Evolutionary conservation across 92 coral and sea anemone species (phyloP), one percentile per base, ranked within the genome.

Genomic region (Plumapathes pennacea): DNA sequence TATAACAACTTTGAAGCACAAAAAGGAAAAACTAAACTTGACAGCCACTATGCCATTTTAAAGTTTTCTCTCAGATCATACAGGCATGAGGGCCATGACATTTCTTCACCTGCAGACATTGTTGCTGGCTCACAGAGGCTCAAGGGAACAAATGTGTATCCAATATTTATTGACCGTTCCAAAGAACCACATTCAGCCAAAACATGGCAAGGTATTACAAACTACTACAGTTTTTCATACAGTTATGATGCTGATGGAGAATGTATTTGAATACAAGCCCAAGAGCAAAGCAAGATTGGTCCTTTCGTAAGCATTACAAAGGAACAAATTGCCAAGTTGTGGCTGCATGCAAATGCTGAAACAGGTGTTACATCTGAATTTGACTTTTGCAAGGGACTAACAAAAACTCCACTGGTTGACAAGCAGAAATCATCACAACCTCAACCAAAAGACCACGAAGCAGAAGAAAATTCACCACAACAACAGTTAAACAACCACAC

Each of bases 1-100:
- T 77, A 57, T 43, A 15, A 7, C 8, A 56, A 45, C 44, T 71
- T 71, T 34, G 85, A 79, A 33, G 53, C 85, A 10, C 85, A 79
- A 44, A 79, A 71, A 48, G 75, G 85, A 17, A 71, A 78, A 59
- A 78, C 85, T 6, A 54, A 55, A 17, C 50, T 71, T 38, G 85
- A 78, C 25, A 21, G 73, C 22, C 85, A 78, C 42, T 71, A 60
- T 32, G 80, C 80, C 3, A 58, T 51, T 2, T 33, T 76, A 7
- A 76, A 76, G 46, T 76, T 76, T 50, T 23, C 76, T 9, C 25
- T 76, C 17, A 53, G 48, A 31, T 45, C 44, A 0, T 62, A 41
- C 39, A 50, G 56, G 21, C 34, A 23, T 17, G 56, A 65, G 37
- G 79, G 73, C 1, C 20, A 70, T 53, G 74, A 78, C 29, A 44